phyloP scores from a whole-genome alignment of 2,113 vertebrate species.

The Dascyllus trimaculatus region DNA sequence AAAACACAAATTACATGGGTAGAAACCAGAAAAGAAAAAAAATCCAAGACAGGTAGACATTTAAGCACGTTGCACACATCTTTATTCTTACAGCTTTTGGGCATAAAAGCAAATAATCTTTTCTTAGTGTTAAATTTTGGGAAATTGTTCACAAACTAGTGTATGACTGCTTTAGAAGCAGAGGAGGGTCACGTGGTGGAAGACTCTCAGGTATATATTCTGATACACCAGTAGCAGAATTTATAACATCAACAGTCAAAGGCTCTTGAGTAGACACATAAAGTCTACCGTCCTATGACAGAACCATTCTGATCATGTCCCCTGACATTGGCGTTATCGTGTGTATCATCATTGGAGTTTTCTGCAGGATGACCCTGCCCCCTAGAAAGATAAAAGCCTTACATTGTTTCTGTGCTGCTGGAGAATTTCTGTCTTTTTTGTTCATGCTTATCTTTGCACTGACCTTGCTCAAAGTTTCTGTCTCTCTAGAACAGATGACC shows the following conservation, averaged over 20 bases:
- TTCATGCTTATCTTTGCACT: conserved; percentile 67
- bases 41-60: too few relatives aligned
- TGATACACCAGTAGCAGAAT: background rate
- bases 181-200: too few relatives aligned
- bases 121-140: background rate
- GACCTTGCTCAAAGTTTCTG: conserved; percentile 76
- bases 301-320: conserved; percentile 19
- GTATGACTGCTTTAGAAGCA: too few relatives aligned
- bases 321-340: conserved; percentile 57
- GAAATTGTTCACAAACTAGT: too few relatives aligned
- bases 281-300: conserved; percentile 13
- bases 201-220: too few relatives aligned
- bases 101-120: too few relatives aligned
- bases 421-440: conserved; percentile 44
- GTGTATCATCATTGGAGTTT: conserved; percentile 29
- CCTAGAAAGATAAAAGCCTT: conserved; percentile 54
- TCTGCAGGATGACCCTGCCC: conserved; percentile 44
- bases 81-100: too few relatives aligned
- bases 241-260: background rate
- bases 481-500: conserved; percentile 72
- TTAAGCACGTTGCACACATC: too few relatives aligned
- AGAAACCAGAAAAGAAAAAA: too few relatives aligned
- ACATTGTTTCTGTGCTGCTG: conserved; percentile 64
- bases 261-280: background rate
- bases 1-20: too few relatives aligned